Evolutionary conservation across 2,888 invertebrate species (phyloP).

Genomic region (Ophion ventricosus): DNA sequence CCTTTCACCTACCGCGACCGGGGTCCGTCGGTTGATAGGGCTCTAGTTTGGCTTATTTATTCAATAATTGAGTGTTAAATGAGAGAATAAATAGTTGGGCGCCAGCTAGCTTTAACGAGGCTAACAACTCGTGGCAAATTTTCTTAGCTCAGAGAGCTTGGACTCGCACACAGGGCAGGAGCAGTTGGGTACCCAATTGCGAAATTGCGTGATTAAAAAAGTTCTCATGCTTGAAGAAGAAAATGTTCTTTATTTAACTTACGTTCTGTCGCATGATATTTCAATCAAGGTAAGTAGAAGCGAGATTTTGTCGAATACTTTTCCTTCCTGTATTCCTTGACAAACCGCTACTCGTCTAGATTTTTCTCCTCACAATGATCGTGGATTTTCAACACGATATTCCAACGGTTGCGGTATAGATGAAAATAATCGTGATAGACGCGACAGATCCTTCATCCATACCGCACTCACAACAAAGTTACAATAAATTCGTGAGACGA

Average conservation of each 20-base stretch:
- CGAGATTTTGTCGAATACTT: background rate
- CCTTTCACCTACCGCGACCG: background rate
- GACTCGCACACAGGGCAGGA: background rate
- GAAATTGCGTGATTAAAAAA: background rate
- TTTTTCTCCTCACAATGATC: too few relatives aligned
- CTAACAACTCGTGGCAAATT: background rate
- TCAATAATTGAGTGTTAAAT: background rate
- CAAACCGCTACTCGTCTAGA: too few relatives aligned
- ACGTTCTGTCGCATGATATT: background rate
- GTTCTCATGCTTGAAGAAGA: background rate
- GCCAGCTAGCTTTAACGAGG: background rate
- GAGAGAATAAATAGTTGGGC: background rate
- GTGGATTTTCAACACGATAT: too few relatives aligned
- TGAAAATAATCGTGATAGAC: too few relatives aligned
- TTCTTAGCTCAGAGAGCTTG: background rate
- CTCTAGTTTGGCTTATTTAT: background rate
- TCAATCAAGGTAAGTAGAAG: background rate
- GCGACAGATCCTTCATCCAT: too few relatives aligned
- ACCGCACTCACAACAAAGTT: too few relatives aligned
- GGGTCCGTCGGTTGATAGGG: slow-evolving; percentile 1
- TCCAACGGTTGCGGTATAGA: too few relatives aligned
- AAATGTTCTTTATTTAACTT: background rate
- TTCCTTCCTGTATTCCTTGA: too few relatives aligned
- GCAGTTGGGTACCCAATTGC: background rate
- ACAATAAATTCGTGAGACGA: too few relatives aligned